Evolutionary conservation across 37 sponge, comb jelly and placozoan species (phyloP).

Genomic region (Eunapius fragilis): DNA sequence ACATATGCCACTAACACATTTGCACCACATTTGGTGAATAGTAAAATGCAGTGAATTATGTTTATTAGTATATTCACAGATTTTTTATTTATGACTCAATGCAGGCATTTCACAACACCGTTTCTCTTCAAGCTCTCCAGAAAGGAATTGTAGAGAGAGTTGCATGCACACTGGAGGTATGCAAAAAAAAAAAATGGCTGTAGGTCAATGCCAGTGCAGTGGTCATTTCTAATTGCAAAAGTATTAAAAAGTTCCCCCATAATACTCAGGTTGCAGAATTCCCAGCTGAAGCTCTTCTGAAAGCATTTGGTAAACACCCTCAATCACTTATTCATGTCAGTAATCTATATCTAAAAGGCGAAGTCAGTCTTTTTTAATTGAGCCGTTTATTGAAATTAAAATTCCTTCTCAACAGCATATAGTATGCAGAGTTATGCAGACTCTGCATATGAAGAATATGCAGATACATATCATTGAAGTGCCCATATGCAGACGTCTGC

Average conservation of each 20-base stretch:
- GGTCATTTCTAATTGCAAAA: neutral
- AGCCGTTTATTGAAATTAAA: no score
- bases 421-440: no score
- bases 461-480: no score
- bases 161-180: slow-evolving; percentile 16
- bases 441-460: no score
- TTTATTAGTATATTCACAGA: neutral
- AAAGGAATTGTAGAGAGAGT: slow-evolving; percentile 26
- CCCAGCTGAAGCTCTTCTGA: slow-evolving; percentile 65
- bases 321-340: no score
- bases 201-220: slow-evolving; percentile 1
- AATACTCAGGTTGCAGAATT: slow-evolving; percentile 32
- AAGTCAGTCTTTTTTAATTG: no score
- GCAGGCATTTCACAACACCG: slow-evolving; percentile 51
- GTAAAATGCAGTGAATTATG: no score
- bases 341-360: no score
- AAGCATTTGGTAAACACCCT: slow-evolving; percentile 66
- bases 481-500: no score
- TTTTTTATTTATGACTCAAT: neutral
- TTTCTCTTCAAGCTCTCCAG: slow-evolving; percentile 30
- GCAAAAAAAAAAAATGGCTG: slow-evolving; percentile 6
- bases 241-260: neutral
- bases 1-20: no score
- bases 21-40: no score
- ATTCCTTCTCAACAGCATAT: no score